Evolutionary conservation across 2,797 vertebrate genomes (phyloP).

Genomic region (Notolepis coatsorum): DNA sequence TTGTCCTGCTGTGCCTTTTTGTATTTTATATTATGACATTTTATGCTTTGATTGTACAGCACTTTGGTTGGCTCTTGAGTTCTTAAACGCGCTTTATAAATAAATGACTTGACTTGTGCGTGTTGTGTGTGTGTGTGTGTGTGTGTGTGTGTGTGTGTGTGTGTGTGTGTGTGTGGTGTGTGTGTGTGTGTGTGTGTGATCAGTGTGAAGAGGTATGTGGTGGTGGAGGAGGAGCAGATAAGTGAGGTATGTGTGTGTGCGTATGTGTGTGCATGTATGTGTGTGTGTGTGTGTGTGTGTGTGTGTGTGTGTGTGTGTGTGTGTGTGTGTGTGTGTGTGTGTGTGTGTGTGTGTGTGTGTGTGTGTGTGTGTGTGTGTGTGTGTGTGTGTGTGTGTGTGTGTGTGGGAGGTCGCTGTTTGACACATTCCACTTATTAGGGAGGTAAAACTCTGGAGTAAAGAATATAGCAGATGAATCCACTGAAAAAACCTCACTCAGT

Average conservation of each 20-base stretch:
- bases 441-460: conserved; percentile 29
- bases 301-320: conserved; percentile 18
- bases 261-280: conserved; percentile 34
- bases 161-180: conserved; percentile 6
- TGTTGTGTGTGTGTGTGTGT: too few species aligned
- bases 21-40: too few species aligned
- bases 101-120: too few species aligned
- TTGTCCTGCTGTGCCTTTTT: too few species aligned
- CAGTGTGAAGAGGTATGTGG: conserved; percentile 41
- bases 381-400: conserved; percentile 25
- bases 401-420: conserved; percentile 36
- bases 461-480: background rate
- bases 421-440: conserved; percentile 48
- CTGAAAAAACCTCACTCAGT: too few species aligned
- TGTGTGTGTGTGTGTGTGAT: conserved; percentile 34
- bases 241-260: conserved; percentile 29
- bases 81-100: too few species aligned
- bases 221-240: conserved; percentile 10
- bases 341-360: conserved; percentile 43
- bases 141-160: background rate
- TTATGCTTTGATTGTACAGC: too few species aligned
- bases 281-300: conserved; percentile 40
- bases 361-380: conserved; percentile 16
- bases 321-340: conserved; percentile 22
- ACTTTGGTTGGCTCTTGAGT: too few species aligned